Evolutionary conservation across 2,113 vertebrate genomes (phyloP).

Genomic region (Oreochromis niloticus): DNA sequence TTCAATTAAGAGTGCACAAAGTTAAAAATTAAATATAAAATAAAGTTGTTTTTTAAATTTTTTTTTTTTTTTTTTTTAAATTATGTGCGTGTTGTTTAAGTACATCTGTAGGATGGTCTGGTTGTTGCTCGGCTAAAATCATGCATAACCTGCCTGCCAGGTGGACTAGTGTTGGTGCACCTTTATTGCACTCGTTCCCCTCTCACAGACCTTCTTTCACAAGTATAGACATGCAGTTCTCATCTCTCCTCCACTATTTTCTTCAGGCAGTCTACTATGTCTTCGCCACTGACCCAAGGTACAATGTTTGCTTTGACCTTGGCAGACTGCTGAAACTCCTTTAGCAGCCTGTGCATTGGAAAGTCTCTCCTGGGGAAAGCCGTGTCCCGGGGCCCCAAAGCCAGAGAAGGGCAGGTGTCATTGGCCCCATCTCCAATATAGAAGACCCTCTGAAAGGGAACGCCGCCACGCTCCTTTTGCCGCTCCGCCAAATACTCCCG

Average conservation of each 20-base stretch:
- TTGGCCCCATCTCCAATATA: conserved; percentile 93
- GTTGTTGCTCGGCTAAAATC: conserved; percentile 2
- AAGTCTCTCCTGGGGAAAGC: conserved; percentile 85
- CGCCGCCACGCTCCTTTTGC: conserved; percentile 68
- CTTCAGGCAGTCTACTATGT: conserved; percentile 79
- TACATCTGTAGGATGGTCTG: not conserved
- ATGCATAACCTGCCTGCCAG: not conserved
- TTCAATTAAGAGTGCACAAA: not conserved
- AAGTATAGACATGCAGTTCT: not conserved
- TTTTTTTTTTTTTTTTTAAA: no score
- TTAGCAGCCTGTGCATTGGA: conserved; percentile 83
- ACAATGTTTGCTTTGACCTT: conserved; percentile 73
- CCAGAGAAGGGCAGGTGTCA: conserved; percentile 82
- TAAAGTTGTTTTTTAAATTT: not conserved
- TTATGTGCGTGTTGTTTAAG: not conserved
- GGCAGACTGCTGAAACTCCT: conserved; percentile 68
- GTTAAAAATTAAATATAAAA: not conserved
- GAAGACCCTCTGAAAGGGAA: conserved; percentile 80
- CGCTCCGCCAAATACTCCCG: conserved; percentile 77
- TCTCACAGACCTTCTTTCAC: not conserved
- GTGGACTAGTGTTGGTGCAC: not conserved
- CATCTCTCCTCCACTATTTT: conserved; percentile 71
- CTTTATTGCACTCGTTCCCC: not conserved
- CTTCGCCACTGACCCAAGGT: conserved; percentile 80
- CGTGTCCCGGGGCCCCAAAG: conserved; percentile 75